Conservation (phyloP, 2,113 vertebrate genomes). For the Narcine bancroftii region DNA sequence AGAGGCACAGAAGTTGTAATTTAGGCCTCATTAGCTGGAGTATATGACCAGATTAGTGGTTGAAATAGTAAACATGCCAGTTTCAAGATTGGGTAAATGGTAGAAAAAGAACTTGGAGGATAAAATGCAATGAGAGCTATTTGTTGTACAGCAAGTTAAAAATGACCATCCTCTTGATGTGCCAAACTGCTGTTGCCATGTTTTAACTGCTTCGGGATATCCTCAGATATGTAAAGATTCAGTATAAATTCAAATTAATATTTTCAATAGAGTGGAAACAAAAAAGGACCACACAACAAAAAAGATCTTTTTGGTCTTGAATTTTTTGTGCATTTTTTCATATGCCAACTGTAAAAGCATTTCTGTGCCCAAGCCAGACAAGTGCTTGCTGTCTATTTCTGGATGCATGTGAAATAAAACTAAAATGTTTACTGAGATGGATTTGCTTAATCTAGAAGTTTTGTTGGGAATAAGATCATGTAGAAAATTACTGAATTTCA, state of each 20-base stretch:
- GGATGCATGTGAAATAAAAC: no score
- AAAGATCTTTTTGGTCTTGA: background rate
- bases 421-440: no score
- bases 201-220: background rate
- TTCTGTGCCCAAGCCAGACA: background rate
- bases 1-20: background rate
- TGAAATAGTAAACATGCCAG: background rate
- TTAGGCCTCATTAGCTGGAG: background rate
- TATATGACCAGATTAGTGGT: background rate
- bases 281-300: background rate
- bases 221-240: background rate
- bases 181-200: background rate
- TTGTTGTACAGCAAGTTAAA: background rate
- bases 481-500: background rate
- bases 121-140: no score
- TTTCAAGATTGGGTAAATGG: background rate
- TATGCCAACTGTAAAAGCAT: background rate
- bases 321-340: background rate
- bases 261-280: background rate
- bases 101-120: no score
- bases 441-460: background rate
- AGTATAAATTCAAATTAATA: background rate
- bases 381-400: background rate
- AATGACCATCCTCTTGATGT: background rate
- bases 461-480: background rate